A percentile compares a stretch with the other conserved stretches of the same genome.
Evolutionary conservation across 92 coral and sea anemone genomes (phyloP).

Genomic region (Porites lobata): DNA sequence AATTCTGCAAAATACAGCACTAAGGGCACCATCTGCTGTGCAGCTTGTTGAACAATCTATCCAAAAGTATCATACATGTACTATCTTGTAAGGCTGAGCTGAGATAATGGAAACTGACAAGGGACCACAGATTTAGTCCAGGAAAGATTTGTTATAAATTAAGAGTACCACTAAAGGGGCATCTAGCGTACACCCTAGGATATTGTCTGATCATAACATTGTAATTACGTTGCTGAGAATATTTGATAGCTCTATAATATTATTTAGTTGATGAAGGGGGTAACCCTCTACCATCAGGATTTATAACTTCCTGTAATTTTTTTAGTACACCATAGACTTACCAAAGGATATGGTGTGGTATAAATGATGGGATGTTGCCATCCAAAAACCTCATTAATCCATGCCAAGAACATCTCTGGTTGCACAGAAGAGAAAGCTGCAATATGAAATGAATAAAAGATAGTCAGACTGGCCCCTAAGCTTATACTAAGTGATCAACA

Average conservation of each 20-base stretch:
- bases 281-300: not conserved
- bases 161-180: too few species aligned
- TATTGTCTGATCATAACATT: too few species aligned
- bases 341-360: conserved; percentile 1
- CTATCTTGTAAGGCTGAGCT: not conserved
- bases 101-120: not conserved
- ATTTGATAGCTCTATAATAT: too few species aligned
- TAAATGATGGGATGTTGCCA: conserved; percentile 12
- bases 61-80: not conserved
- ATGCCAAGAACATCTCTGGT: conserved; percentile 9
- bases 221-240: too few species aligned
- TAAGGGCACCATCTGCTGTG: not conserved
- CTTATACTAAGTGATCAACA: too few species aligned
- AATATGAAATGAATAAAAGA: not conserved
- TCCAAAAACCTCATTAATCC: conserved; percentile 6
- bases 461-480: too few species aligned
- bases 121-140: not conserved
- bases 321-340: not conserved
- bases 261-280: too few species aligned
- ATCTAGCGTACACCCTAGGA: too few species aligned
- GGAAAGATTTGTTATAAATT: too few species aligned
- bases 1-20: not conserved
- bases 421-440: conserved; percentile 5
- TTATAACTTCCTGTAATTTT: not conserved
- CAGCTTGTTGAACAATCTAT: not conserved